Evolutionary conservation across 2,888 invertebrate species (phyloP), one percentile per base, ranked within the genome.

Genomic region (Aromia moschata): DNA sequence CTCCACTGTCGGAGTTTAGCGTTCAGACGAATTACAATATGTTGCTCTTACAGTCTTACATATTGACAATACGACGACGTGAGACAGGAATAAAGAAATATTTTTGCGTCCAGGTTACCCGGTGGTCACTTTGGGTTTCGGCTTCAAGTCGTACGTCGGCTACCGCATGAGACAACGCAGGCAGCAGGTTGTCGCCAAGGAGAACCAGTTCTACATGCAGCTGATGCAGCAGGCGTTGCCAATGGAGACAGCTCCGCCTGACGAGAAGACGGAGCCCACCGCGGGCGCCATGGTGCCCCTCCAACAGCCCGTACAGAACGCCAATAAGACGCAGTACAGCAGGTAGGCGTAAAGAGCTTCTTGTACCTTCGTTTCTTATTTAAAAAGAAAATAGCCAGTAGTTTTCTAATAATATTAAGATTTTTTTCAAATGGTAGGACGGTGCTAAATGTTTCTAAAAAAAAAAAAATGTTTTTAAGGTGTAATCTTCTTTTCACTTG

Each of bases 141-240:
- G 95, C 74, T 93, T 96, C 76, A 97, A 96, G 86, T 92, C 93
- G 79, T 94, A 94, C 79, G 88, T 96, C 66, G 92, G 93, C 30
- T 70, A 70, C 55, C 88, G 94, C 82, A 90, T 96, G 86, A 87
- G 95, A 78, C 87, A 93, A 87, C 87, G 95, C 69, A 91, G 92
- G 78, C 96, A 97, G 83, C 89, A 91, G 75, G 94, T 94, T 79
- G 96, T 98, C 71, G 91, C 95, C 65, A 93, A 92, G 82, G 94
- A 95, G 83, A 97, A 97, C 83, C 93, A 95, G 82, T 95, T 96
- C 84, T 96, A 96, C 81, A 89, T 93, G 85, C 93, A 95, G 82
- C 85, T 97, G 72, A 84, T 97, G 83, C 89, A 92, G 75, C 92
- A 96, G 82, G 96, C 97, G 71, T 82, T 97, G 79, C 96, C 96